Evolutionary conservation across 2,797 vertebrate species (phyloP).

Genomic region (Hafferia zeledoni): DNA sequence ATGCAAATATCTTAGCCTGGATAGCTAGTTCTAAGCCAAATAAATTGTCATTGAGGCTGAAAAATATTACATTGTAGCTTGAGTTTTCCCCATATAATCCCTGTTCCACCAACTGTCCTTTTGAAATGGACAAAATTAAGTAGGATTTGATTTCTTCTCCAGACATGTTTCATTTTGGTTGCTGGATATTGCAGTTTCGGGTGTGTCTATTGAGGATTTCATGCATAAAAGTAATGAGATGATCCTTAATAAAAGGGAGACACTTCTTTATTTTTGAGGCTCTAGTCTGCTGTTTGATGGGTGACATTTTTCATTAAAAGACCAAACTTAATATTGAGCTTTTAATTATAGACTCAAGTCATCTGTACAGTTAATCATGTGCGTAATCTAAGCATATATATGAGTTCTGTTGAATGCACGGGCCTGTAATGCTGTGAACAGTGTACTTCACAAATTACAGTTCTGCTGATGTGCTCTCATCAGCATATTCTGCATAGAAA

Average conservation of each 20-base stretch:
- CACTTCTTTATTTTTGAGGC: background rate
- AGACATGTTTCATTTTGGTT: background rate
- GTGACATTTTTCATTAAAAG: constrained; percentile 6
- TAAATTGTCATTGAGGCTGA: background rate
- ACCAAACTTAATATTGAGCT: background rate
- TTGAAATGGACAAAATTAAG: background rate
- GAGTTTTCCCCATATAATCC: background rate
- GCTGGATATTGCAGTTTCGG: background rate
- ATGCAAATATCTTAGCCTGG: background rate
- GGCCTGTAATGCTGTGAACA: background rate
- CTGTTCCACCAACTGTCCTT: background rate
- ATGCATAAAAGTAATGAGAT: background rate
- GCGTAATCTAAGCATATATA: background rate
- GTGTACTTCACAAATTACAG: background rate
- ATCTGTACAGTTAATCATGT: background rate
- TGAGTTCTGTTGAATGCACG: background rate
- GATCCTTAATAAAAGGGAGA: constrained; percentile 6
- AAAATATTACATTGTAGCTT: background rate
- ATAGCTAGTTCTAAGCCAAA: background rate
- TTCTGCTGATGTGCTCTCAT: background rate
- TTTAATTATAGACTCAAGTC: constrained; percentile 9
- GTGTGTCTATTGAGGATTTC: background rate
- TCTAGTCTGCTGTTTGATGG: background rate
- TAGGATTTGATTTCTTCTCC: constrained; percentile 7
- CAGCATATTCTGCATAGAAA: background rate